Conservation (phyloP, 2,888 invertebrate species). For the Cistogaster globosa region DNA sequence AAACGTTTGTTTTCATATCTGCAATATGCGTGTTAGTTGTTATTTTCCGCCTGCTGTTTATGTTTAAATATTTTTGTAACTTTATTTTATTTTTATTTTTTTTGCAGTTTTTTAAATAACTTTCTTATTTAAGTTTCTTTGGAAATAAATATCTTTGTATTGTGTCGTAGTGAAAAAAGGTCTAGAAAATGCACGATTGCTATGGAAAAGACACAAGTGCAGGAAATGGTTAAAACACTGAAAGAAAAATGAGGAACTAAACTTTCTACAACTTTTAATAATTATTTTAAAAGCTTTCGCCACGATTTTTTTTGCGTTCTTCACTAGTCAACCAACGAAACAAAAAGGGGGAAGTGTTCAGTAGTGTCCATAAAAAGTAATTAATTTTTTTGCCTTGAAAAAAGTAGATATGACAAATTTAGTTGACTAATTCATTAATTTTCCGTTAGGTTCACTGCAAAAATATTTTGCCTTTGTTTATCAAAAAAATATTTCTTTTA, state of each 20-base stretch:
- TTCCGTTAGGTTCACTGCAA: too few species aligned
- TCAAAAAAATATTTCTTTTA: too few species aligned
- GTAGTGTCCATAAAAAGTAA: too few species aligned
- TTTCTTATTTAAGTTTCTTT: conserved; percentile 54
- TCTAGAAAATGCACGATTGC: conserved; percentile 31
- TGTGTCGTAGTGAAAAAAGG: conserved; percentile 4
- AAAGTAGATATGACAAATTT: too few species aligned
- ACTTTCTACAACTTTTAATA: background rate
- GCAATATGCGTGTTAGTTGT: conserved; percentile 57
- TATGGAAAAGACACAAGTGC: conserved; percentile 1
- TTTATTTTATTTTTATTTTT: conserved; percentile 1
- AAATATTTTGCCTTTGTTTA: too few species aligned
- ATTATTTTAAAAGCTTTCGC: background rate
- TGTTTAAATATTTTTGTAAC: conserved; percentile 31
- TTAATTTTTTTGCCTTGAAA: too few species aligned
- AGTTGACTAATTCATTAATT: too few species aligned
- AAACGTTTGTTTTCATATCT: conserved; percentile 53
- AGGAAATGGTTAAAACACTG: background rate
- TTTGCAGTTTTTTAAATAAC: conserved; percentile 42
- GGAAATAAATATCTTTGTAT: conserved; percentile 17
- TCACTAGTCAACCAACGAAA: too few species aligned
- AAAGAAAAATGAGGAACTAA: background rate
- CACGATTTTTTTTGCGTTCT: background rate
- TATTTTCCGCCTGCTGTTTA: conserved; percentile 56
- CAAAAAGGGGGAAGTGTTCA: too few species aligned